Evolutionary conservation across 1,140 invertebrate genomes (phyloP).

Genomic region (Achroia grisella): DNA sequence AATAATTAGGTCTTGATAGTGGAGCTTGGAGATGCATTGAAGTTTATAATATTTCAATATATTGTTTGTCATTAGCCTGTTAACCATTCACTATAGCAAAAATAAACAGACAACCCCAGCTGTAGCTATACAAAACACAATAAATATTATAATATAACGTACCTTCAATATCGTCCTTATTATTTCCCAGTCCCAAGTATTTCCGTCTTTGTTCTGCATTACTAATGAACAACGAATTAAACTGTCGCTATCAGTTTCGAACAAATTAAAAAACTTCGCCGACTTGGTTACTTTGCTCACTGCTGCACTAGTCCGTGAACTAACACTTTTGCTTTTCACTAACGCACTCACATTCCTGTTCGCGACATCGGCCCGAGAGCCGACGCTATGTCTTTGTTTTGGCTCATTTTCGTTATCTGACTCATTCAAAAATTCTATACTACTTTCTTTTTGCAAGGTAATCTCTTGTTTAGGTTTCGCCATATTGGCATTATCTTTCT

Average conservation of each 20-base stretch:
- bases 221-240: constrained; percentile 84
- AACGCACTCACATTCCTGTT: constrained; percentile 58
- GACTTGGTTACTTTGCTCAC: constrained; percentile 61
- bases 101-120: too few species aligned
- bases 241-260: constrained; percentile 77
- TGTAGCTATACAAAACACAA: too few species aligned
- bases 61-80: too few species aligned
- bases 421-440: constrained; percentile 57
- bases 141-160: constrained; percentile 12
- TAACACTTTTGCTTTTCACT: constrained; percentile 70
- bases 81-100: too few species aligned
- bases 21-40: too few species aligned
- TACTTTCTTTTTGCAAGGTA: constrained; percentile 40
- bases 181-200: constrained; percentile 89
- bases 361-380: constrained; percentile 51
- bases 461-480: constrained; percentile 32
- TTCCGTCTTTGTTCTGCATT: constrained; percentile 80
- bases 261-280: constrained; percentile 62
- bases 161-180: constrained; percentile 87
- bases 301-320: constrained; percentile 55
- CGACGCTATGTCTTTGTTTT: constrained; percentile 58
- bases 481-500: constrained; percentile 55
- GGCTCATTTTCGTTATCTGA: constrained; percentile 59
- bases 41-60: too few species aligned
- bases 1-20: too few species aligned